Evolutionary conservation across 1,140 invertebrate genomes (phyloP).

Genomic region (Hypothenemus hampei): DNA sequence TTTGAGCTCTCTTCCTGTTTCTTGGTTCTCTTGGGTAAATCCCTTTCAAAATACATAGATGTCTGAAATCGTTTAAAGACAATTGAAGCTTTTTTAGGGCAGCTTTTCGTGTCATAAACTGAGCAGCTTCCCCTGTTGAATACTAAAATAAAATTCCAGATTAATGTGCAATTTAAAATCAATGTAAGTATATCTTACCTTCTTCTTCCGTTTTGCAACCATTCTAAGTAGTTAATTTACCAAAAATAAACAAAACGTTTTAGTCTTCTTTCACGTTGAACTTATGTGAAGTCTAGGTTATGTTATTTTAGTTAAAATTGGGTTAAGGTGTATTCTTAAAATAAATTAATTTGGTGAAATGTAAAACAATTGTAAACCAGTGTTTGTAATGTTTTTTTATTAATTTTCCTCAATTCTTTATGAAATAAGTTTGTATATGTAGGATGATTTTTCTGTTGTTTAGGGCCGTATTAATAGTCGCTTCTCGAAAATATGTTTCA

Average conservation of each 20-base stretch:
- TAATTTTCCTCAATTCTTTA: too few relatives aligned
- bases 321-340: too few relatives aligned
- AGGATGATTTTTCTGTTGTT: too few relatives aligned
- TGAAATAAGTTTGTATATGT: too few relatives aligned
- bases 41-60: slow-evolving; percentile 94
- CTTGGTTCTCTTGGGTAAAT: slow-evolving; percentile 97
- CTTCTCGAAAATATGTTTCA: too few relatives aligned
- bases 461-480: too few relatives aligned
- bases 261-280: too few relatives aligned
- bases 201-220: slow-evolving; percentile 57
- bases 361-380: too few relatives aligned
- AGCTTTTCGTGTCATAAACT: slow-evolving; percentile 85
- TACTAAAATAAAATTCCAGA: slow-evolving; percentile 53
- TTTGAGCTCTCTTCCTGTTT: slow-evolving; percentile 89
- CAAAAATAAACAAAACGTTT: neutral
- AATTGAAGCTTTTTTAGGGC: slow-evolving; percentile 92
- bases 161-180: neutral
- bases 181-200: slow-evolving; percentile 46
- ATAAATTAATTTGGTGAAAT: too few relatives aligned
- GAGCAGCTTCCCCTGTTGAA: slow-evolving; percentile 81
- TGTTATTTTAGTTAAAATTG: too few relatives aligned
- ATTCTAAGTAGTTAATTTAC: neutral
- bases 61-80: slow-evolving; percentile 81
- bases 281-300: too few relatives aligned
- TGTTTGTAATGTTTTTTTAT: too few relatives aligned